Base-by-base conservation (phyloP, 2,888 invertebrate species). In the Allophyes oxyacanthae region DNA sequence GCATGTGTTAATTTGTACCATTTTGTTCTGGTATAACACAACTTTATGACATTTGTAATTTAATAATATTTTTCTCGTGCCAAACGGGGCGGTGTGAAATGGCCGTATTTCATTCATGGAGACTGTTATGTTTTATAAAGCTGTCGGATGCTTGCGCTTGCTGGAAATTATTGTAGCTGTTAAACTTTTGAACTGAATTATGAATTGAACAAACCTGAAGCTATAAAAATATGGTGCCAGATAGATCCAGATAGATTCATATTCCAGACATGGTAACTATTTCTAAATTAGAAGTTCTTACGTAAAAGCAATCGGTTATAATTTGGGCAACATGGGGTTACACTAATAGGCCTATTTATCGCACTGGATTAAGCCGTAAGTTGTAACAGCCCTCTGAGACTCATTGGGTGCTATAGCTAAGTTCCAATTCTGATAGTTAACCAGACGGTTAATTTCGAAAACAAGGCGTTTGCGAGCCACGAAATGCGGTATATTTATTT, bases 401-500 rank as follows among this genome's bases (percentile, higher is more conserved):
- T 50, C 10, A 38, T 36, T 34, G 34, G 25, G 14, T 44, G 40
- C 33, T 58, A n/a, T 30, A 34, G 33, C 41, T n/a, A 43, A 43
- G 41, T 36, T 46, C 40, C 48, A 49, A 73, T 73, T 40, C 37
- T 34, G 42, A 63, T 69, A 52, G 63, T 63, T 73, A 54, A 49
- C 41, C 11, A 50, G 40, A 34, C 37, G 14, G 33, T 55, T 53
- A 43, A 32, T 32, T 42, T 15, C 48, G 55, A 45, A 50, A 72
- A 72, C 54, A 40, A 49, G 58, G 38, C 38, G 25, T 14, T 28
- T 36, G 14, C 20, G 34, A 25, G 41, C 43, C 15, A 57, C 40
- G 44, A 42, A 72, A 54, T 49, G 54, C 57, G 44, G 49, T n/a
- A 70, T 63, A 71, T 72, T 72, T 72, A 72, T 68, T 58, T 64